Percentiles rank a stretch among this genome's conserved stretches.
phyloP scores from a whole-genome alignment of 2,797 vertebrate genomes.

The Gadopsis marmoratus region DNA sequence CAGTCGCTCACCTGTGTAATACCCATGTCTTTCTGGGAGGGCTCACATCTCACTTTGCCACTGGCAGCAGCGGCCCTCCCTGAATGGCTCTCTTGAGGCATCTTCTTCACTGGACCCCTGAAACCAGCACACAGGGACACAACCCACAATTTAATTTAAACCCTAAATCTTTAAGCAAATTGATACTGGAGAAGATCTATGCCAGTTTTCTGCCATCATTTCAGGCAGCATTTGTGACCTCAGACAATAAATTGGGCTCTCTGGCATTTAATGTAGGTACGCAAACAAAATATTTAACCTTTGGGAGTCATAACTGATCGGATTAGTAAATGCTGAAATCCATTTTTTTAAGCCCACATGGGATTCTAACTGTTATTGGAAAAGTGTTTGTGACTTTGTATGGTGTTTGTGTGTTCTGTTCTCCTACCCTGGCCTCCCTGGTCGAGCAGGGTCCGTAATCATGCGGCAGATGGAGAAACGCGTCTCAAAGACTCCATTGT shows the following conservation, averaged over 20 bases:
- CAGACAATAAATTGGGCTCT: not conserved
- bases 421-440: conserved; percentile 80
- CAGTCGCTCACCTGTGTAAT: conserved; percentile 58
- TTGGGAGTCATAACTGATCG: not conserved
- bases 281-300: not conserved
- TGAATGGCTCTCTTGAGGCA: conserved; percentile 71
- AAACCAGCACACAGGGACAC: conserved; percentile 24
- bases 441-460: conserved; percentile 46
- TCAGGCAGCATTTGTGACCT: not conserved
- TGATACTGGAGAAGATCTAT: not conserved
- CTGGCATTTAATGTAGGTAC: no score
- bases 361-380: not conserved
- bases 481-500: conserved; percentile 86
- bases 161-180: not conserved
- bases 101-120: conserved; percentile 63
- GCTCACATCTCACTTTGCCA: conserved; percentile 71
- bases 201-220: not conserved
- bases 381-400: not conserved
- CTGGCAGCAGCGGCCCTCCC: conserved; percentile 31
- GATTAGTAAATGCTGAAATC: not conserved
- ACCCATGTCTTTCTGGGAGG: conserved; percentile 68
- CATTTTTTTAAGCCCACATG: not conserved
- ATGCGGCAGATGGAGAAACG: conserved; percentile 81
- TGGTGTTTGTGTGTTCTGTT: not conserved
- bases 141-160: conserved; percentile 9